phyloP scores from a whole-genome alignment of 2,113 vertebrate genomes.

The Shinisaurus crocodilurus region DNA sequence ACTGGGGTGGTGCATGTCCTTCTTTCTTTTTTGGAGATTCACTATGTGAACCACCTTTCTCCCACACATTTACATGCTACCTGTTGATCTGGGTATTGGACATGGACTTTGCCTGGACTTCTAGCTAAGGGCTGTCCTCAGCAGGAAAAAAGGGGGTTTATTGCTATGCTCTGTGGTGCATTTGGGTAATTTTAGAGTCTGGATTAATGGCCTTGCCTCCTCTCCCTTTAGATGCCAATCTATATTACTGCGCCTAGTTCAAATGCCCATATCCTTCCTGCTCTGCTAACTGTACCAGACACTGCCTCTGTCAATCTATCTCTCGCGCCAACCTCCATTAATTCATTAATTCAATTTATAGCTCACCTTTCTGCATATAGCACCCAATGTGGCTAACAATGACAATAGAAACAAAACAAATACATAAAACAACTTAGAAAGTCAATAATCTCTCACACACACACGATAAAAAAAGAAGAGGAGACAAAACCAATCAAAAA shows the following conservation, averaged over 20 bases:
- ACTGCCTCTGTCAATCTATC: not conserved
- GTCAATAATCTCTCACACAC: too few species aligned
- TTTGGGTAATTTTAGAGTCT: not conserved
- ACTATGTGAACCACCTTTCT: too few species aligned
- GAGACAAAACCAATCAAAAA: not conserved
- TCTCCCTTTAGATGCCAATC: not conserved
- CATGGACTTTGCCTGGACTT: not conserved
- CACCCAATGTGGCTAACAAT: not conserved
- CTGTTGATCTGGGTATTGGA: not conserved
- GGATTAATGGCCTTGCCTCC: not conserved
- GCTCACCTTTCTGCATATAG: not conserved
- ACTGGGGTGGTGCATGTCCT: too few species aligned
- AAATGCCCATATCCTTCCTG: not conserved
- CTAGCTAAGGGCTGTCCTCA: not conserved
- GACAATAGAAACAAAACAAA: not conserved
- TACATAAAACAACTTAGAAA: not conserved
- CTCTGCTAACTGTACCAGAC: not conserved
- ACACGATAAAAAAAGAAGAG: too few species aligned
- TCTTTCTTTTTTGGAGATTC: too few species aligned
- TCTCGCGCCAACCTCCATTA: not conserved
- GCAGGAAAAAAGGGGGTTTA: not conserved
- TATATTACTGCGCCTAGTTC: too few species aligned
- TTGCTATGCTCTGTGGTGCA: not conserved
- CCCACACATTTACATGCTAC: too few species aligned
- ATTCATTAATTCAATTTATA: not conserved